phyloP scores from a whole-genome alignment of 2,797 vertebrate species.

The Pampus argenteus region DNA sequence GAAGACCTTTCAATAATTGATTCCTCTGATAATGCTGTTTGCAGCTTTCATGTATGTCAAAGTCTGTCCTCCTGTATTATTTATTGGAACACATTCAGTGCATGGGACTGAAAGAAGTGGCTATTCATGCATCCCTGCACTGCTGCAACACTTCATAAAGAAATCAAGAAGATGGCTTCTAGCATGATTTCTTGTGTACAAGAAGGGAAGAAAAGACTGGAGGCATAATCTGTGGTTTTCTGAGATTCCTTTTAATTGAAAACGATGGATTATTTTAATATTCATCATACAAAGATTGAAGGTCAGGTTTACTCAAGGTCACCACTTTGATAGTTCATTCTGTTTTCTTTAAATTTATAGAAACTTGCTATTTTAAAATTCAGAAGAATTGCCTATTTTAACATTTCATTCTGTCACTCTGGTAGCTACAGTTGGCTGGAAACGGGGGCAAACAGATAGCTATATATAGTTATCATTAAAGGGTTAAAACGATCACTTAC shows the following conservation, averaged over 20 bases:
- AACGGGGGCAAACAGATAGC: too few species aligned
- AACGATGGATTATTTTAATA: background rate
- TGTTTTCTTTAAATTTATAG: background rate
- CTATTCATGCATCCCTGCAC: conserved; percentile 53
- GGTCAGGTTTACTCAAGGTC: background rate
- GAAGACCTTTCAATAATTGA: conserved; percentile 73
- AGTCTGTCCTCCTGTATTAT: conserved; percentile 73
- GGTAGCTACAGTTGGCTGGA: too few species aligned
- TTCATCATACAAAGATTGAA: background rate
- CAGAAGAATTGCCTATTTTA: background rate
- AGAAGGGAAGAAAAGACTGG: background rate
- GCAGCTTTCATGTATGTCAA: conserved; percentile 69
- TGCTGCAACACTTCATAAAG: conserved; percentile 10
- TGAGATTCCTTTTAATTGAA: background rate
- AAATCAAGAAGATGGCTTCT: conserved; percentile 2
- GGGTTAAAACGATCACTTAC: background rate
- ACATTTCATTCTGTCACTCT: background rate
- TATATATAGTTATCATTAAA: too few species aligned
- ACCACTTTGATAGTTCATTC: background rate
- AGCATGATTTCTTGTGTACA: background rate
- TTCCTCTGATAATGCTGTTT: conserved; percentile 58
- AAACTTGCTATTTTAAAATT: background rate
- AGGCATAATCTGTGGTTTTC: background rate
- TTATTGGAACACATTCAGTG: conserved; percentile 63
- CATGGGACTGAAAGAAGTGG: conserved; percentile 50